Base-by-base conservation (phyloP, 2,113 vertebrate species). In the Platichthys stellatus region DNA sequence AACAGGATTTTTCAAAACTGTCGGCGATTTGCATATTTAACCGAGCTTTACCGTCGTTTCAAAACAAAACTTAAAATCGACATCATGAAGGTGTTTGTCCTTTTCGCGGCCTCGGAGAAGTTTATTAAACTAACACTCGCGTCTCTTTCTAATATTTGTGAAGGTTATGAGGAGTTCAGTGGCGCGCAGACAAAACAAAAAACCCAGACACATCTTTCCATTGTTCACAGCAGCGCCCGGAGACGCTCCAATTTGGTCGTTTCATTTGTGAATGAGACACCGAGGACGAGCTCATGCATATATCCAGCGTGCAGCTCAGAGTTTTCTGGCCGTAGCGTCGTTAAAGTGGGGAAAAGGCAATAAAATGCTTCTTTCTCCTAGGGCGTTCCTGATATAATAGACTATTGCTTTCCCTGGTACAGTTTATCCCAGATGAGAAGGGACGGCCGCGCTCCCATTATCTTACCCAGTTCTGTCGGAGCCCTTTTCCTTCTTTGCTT, bases 91-190 rank as follows among this genome's bases (percentile, higher is more conserved):
- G 53, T 13, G 54, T 40, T 54, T 3, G 14, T 62, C 49, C 54
- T 72, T 23, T 72, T 23, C 20, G 64, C 24, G 63, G 57, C 54
- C 54, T 2, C 40, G 47, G 17, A 51, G 6, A 18, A 7, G 18
- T 51, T 1, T 51, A 15, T 14, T 6, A 28, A 6, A 14, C 24
- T 18, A 54, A 54, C 43, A 20, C 20, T 47, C 21, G 49, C 20
- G 2, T 5, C 57, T 53, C 21, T 15, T 51, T 65, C 21, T 23
- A 28, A 20, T 80, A 61, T 62, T 74, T 35, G 57, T 43, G 53
- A 72, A 78, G 81, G 85, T 86, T 85, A 74, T 53, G 8, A 6
- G n/a, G 75, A 85, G 85, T 86, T 85, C 80, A 88, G 53, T 47
- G 18, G 26, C 71, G 14, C 24, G 31, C 26, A 63, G 45, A 66